These are phyloP conservation scores for Boloria selene DNA, from an alignment of 2,888 invertebrate genomes.

Conservation along the genomic window DNA sequence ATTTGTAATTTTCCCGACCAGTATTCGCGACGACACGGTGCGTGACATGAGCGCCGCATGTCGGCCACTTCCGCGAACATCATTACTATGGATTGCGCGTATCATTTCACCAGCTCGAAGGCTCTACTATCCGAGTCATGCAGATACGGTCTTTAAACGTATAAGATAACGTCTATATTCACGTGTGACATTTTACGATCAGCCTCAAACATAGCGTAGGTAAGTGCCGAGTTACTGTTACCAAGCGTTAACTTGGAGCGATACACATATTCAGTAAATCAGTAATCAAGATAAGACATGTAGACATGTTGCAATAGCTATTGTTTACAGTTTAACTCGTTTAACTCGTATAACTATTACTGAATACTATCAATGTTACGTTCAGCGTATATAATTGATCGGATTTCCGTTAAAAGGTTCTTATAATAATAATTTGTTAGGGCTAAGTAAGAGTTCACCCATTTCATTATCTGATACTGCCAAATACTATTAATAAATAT, in stretches of 20 bases:
- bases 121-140: slow-evolving; percentile 5
- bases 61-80: slow-evolving; percentile 62
- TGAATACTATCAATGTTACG: slow-evolving; percentile 8
- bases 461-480: neutral
- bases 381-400: neutral
- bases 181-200: neutral
- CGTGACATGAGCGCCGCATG: slow-evolving; percentile 47
- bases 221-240: slow-evolving; percentile 33
- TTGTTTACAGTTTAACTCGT: slow-evolving; percentile 29
- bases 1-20: slow-evolving; percentile 17
- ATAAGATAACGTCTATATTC: slow-evolving; percentile 19
- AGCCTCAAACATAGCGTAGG: slow-evolving; percentile 17
- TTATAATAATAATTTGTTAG: neutral
- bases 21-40: slow-evolving; percentile 37
- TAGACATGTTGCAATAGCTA: slow-evolving; percentile 32
- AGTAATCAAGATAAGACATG: slow-evolving; percentile 41
- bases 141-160: slow-evolving; percentile 18
- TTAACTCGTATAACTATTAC: slow-evolving; percentile 3
- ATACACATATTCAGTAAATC: slow-evolving; percentile 33
- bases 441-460: neutral
- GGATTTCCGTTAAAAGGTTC: neutral
- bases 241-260: slow-evolving; percentile 32
- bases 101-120: slow-evolving; percentile 46
- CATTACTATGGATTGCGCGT: slow-evolving; percentile 60
- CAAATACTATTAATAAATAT: no score